Conservation (phyloP, 2,888 invertebrate genomes). For the Apantesis nais region DNA sequence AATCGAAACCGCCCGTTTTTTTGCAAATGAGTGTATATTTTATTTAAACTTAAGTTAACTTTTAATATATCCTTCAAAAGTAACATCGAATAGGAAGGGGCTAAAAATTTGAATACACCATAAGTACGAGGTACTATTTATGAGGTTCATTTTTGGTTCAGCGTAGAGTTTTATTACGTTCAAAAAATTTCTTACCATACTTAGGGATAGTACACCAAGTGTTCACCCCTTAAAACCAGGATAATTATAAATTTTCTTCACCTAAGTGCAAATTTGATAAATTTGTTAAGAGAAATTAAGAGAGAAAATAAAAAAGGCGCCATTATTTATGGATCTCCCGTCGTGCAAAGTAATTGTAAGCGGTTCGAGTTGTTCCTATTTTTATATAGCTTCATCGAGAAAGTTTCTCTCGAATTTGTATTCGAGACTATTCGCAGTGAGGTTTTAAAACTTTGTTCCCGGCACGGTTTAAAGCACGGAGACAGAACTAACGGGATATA, state of each 20-base stretch:
- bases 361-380: conserved; percentile 49
- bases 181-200: conserved; percentile 27
- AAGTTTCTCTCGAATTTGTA: conserved; percentile 71
- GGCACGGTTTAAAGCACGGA: conserved; percentile 70
- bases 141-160: neutral
- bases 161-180: neutral
- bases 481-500: conserved; percentile 78
- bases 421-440: conserved; percentile 67
- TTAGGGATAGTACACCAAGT: conserved; percentile 27
- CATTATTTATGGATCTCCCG: conserved; percentile 53
- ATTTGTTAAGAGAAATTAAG: conserved; percentile 50
- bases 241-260: conserved; percentile 40
- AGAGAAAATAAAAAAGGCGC: conserved; percentile 46
- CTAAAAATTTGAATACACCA: neutral
- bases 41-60: too few relatives aligned
- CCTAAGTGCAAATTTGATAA: conserved; percentile 50
- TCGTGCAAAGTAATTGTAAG: conserved; percentile 60
- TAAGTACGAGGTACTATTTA: neutral
- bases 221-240: conserved; percentile 35
- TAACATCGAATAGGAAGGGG: too few relatives aligned
- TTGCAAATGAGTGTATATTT: too few relatives aligned
- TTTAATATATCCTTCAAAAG: too few relatives aligned
- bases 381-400: conserved; percentile 59
- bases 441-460: conserved; percentile 75
- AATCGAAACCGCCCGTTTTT: too few relatives aligned